Conservation (phyloP, 2,888 invertebrate species). For the Cylloceria caligata region DNA sequence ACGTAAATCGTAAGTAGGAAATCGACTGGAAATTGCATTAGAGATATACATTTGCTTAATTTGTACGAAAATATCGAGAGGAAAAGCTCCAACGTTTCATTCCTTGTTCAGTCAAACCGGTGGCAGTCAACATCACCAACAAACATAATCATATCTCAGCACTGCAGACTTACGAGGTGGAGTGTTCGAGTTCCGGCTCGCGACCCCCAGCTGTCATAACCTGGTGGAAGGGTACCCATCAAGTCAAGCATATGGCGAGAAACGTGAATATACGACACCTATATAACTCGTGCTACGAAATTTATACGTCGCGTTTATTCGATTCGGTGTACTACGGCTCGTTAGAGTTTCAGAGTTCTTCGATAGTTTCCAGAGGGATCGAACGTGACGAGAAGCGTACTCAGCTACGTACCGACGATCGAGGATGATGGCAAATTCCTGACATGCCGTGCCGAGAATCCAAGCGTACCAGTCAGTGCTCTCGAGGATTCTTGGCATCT, state of each 20-base stretch:
- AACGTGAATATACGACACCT: slow-evolving; percentile 88
- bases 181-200: slow-evolving; percentile 94
- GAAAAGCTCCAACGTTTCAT: slow-evolving; percentile 59
- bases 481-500: slow-evolving; percentile 94
- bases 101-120: slow-evolving; percentile 92
- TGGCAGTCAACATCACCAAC: slow-evolving; percentile 92
- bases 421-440: slow-evolving; percentile 95
- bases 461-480: slow-evolving; percentile 92
- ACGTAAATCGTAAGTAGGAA: slow-evolving; percentile 80
- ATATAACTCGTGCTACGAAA: not conserved
- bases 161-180: slow-evolving; percentile 93
- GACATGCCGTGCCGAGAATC: slow-evolving; percentile 95
- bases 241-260: slow-evolving; percentile 93
- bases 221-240: slow-evolving; percentile 95
- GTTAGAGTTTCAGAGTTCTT: slow-evolving; percentile 72
- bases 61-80: not conserved
- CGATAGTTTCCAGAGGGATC: slow-evolving; percentile 88
- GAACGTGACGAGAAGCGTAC: slow-evolving; percentile 91
- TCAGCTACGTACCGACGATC: slow-evolving; percentile 92
- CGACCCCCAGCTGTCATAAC: slow-evolving; percentile 94
- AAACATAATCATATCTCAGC: slow-evolving; percentile 94
- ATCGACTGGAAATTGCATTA: not conserved
- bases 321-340: slow-evolving; percentile 13
- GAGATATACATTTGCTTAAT: not conserved
- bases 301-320: not conserved